Percentiles rank a stretch among this genome's conserved stretches.
These are phyloP conservation scores for Indicator maculatus DNA, from an alignment of 2,113 vertebrate species.

Conservation along the genomic window DNA sequence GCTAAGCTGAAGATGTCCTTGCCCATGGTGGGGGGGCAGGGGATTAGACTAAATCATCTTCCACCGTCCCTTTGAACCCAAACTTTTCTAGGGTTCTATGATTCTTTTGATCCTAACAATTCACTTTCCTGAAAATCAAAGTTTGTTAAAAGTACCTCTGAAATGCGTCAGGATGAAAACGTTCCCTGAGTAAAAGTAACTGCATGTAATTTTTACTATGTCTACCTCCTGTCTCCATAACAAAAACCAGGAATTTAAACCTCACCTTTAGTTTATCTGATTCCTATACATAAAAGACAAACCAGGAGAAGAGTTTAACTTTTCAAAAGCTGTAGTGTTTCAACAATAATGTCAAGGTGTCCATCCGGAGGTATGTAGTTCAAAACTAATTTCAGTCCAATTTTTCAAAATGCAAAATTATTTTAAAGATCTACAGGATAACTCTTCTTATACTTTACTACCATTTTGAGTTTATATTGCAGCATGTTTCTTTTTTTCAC, in stretches of 20 bases:
- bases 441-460: background rate
- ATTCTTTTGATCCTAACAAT: background rate
- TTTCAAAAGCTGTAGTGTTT: background rate
- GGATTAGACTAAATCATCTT: background rate
- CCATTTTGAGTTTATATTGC: background rate
- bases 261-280: background rate
- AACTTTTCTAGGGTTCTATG: background rate
- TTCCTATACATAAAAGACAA: background rate
- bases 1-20: no score
- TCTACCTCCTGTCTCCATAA: background rate
- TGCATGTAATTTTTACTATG: background rate
- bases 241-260: background rate
- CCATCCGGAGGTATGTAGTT: background rate
- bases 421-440: background rate
- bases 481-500: background rate
- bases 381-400: background rate
- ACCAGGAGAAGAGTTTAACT: background rate
- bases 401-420: background rate
- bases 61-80: background rate
- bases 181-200: background rate
- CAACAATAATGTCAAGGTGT: background rate
- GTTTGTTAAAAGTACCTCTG: background rate
- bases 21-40: rapidly evolving
- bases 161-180: background rate
- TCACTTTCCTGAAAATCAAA: background rate